Evolutionary conservation across 2,113 vertebrate species (phyloP).

Genomic region (Alces alces): DNA sequence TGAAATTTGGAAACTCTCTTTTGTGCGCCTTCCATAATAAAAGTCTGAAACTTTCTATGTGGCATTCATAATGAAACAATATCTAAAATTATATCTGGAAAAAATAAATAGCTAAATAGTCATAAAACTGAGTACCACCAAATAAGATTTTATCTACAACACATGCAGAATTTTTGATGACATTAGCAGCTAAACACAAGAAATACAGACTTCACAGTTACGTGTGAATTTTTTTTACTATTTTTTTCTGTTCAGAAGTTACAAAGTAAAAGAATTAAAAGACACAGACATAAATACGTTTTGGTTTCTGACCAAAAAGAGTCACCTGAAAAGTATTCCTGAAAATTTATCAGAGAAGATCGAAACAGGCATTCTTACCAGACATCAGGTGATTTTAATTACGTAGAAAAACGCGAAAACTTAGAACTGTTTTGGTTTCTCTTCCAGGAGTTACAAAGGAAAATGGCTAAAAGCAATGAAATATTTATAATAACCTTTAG

Average conservation of each 20-base stretch:
- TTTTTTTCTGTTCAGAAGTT: neutral
- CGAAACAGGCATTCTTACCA: neutral
- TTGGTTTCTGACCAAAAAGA: neutral
- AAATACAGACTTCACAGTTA: neutral
- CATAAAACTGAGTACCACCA: neutral
- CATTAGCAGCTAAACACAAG: neutral
- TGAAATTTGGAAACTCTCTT: neutral
- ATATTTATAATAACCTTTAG: neutral
- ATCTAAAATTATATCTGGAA: neutral
- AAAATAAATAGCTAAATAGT: neutral
- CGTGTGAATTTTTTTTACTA: neutral
- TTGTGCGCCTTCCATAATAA: too few species aligned
- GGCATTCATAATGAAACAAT: neutral
- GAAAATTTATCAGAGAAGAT: neutral
- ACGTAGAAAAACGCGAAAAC: neutral
- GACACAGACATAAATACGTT: neutral
- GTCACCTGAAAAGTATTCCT: neutral
- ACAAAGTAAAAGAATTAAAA: neutral
- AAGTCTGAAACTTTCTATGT: neutral
- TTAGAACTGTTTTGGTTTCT: neutral
- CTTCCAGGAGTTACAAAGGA: neutral
- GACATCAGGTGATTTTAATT: neutral
- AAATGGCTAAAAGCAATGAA: neutral
- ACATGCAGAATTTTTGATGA: neutral
- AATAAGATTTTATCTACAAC: neutral